phyloP scores from a whole-genome alignment of 2,113 vertebrate species.

The Alligator sinensis region DNA sequence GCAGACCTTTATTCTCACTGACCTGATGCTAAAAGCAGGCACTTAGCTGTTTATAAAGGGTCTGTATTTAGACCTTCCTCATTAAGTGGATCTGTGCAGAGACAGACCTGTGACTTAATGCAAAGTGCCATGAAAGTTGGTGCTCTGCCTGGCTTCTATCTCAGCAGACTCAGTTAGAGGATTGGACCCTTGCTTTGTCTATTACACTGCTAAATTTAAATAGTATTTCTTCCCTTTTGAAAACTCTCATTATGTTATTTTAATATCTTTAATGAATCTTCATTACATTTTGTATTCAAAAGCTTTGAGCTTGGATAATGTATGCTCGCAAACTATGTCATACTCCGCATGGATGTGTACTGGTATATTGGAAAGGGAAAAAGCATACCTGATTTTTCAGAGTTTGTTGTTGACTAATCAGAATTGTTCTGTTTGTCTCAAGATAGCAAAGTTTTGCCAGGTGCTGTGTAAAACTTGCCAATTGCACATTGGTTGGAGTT shows the following conservation, averaged over 20 bases:
- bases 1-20: background rate
- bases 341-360: accelerated
- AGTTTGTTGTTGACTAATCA: background rate
- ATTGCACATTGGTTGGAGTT: background rate
- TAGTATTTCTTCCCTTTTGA: background rate
- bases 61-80: background rate
- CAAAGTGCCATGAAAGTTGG: background rate
- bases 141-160: background rate
- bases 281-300: background rate
- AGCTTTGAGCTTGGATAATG: accelerated
- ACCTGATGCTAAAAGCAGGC: background rate
- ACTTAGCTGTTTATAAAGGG: constrained; percentile 4
- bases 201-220: background rate
- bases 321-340: background rate
- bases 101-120: accelerated
- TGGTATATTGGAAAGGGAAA: background rate
- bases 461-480: background rate
- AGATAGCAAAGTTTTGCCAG: background rate
- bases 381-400: background rate
- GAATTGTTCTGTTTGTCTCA: background rate
- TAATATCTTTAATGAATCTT: too few relatives aligned
- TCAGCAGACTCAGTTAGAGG: background rate
- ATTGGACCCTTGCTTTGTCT: background rate
- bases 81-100: background rate
- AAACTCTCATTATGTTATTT: background rate